These are phyloP conservation scores for Nephrotoma flavescens DNA, from an alignment of 2,888 invertebrate species.

Conservation along the genomic window DNA sequence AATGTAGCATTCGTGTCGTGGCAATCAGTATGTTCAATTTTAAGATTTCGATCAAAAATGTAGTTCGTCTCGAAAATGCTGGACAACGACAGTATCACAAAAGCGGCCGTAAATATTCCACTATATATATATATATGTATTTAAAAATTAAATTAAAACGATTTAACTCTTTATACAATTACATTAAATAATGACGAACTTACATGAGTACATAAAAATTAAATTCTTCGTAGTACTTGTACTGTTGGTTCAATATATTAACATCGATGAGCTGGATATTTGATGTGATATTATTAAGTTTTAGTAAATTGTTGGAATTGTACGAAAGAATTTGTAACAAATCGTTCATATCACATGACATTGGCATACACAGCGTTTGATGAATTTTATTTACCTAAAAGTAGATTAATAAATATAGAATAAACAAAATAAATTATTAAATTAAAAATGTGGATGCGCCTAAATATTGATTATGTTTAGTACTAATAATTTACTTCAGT, in stretches of 20 bases:
- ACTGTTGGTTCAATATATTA: constrained; percentile 17
- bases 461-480: not conserved
- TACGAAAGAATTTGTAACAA: constrained; percentile 19
- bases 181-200: constrained; percentile 6
- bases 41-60: not conserved
- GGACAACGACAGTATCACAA: not conserved
- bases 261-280: constrained; percentile 19
- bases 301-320: constrained; percentile 15
- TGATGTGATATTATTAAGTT: constrained; percentile 18
- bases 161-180: not conserved
- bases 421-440: not conserved
- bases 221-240: constrained; percentile 18
- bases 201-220: constrained; percentile 21
- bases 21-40: not conserved
- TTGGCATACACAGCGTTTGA: constrained; percentile 22
- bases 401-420: constrained; percentile 6
- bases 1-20: not conserved
- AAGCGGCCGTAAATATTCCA: not conserved
- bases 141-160: not conserved
- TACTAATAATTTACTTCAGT: too few species aligned
- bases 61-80: not conserved
- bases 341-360: constrained; percentile 18
- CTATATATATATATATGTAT: not conserved
- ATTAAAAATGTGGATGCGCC: not conserved
- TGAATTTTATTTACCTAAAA: constrained; percentile 17